Conservation (phyloP, 2,113 vertebrate genomes). For the zebrafish (Danio rerio) region DNA sequence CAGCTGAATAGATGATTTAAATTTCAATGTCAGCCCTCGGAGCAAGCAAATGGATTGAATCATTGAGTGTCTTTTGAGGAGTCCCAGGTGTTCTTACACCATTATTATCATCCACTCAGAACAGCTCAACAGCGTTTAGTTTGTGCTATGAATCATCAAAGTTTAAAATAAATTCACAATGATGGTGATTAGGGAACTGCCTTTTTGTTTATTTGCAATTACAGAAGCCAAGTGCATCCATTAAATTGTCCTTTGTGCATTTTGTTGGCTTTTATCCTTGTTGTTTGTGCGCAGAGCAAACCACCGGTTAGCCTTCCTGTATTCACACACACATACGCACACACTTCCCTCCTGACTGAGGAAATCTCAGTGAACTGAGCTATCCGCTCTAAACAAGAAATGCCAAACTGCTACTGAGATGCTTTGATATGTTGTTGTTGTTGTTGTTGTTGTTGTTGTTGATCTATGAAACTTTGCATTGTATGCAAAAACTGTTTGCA, state of each 20-base stretch:
- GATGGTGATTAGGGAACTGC: not conserved
- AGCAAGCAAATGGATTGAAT: constrained; percentile 15
- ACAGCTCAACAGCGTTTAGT: constrained; percentile 10
- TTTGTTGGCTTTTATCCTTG: not conserved
- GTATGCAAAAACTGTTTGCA: not conserved
- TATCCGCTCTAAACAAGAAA: not conserved
- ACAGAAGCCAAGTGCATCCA: not conserved
- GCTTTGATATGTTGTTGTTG: not conserved
- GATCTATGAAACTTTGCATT: too few relatives aligned
- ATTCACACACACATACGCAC: not conserved
- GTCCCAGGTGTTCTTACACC: constrained; percentile 32
- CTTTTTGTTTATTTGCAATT: constrained; percentile 7
- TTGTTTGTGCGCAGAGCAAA: not conserved
- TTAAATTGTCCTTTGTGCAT: constrained; percentile 6
- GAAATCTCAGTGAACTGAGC: constrained; percentile 28
- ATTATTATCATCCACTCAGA: not conserved
- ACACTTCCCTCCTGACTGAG: not conserved
- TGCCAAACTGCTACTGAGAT: not conserved
- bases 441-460: not conserved
- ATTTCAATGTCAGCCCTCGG: constrained; percentile 36
- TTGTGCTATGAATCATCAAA: constrained; percentile 24
- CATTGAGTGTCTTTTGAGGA: constrained; percentile 23
- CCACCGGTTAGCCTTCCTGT: constrained; percentile 32
- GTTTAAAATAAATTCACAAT: constrained; percentile 24
- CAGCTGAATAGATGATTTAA: constrained; percentile 38